Conservation (phyloP, 1,140 invertebrate genomes). For the Drosophila ogumai region DNA sequence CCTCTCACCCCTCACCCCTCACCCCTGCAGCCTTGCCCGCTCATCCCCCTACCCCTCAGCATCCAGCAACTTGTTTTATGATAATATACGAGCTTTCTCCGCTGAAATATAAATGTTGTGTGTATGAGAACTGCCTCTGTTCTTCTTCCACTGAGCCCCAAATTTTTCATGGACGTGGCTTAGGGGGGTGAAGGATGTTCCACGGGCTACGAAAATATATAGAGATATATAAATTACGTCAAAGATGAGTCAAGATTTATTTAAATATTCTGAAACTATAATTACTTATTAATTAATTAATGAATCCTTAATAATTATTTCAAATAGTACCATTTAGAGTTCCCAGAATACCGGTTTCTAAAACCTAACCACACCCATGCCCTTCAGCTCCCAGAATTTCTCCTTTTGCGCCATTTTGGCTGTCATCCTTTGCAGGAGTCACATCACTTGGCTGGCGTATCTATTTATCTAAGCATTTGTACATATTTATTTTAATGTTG, state of each 20-base stretch:
- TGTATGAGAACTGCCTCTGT: conserved; percentile 67
- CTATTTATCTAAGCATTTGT: conserved; percentile 83
- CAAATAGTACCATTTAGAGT: too few relatives aligned
- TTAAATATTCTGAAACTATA: not conserved
- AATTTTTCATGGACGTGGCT: conserved; percentile 1
- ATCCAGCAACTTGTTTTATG: conserved; percentile 84
- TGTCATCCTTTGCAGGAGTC: conserved; percentile 80
- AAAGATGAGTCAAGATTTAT: not conserved
- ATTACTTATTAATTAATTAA: too few relatives aligned
- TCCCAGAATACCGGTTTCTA: not conserved
- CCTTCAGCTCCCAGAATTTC: conserved; percentile 18
- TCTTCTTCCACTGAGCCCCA: not conserved
- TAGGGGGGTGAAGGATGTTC: not conserved
- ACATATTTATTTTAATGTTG: conserved; percentile 85
- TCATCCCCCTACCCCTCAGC: conserved; percentile 31
- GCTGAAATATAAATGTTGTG: conserved; percentile 84
- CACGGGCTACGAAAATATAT: not conserved
- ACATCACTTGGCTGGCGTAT: conserved; percentile 78
- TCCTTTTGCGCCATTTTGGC: conserved; percentile 77
- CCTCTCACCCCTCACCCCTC: conserved; percentile 18
- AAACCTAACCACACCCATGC: conserved; percentile 5
- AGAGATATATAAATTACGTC: not conserved
- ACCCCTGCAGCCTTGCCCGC: not conserved
- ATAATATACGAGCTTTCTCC: conserved; percentile 85
- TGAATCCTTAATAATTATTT: not conserved